Evolutionary conservation across 2,797 vertebrate species (phyloP), one percentile per base, ranked within the genome.

Genomic region (Dromococcyx pavoninus): DNA sequence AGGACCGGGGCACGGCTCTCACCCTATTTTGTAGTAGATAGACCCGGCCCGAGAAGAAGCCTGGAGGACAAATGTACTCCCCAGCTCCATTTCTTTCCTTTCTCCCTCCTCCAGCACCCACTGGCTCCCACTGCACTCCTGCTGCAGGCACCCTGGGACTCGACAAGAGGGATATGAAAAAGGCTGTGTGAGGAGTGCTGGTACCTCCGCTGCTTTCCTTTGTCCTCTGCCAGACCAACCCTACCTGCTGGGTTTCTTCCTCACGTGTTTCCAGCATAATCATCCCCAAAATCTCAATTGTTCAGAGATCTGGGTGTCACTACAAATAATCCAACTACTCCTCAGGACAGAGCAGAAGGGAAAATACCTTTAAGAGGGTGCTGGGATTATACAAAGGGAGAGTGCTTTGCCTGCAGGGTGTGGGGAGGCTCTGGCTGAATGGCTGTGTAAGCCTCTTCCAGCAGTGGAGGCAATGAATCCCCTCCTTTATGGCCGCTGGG

Each of bases 1-100:
- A 30, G 11, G 25, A 27, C 17, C 0, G 0, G 22, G 18, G 6
- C n/a, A 58, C 0, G 9, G 28, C 12, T 67, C 28, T 61, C 24
- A 65, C 28, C 10, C 35, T 46, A 4, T 50, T 86, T 86, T 75
- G 46, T 57, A 83, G 44, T 77, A 37, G 41, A 37, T 37, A 89
- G 19, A 62, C 17, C 72, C 50, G 53, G 18, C 61, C 30, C 61
- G 54, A 67, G 27, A 18, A 86, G 73, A 81, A 74, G 37, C 25
- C 62, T 61, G 37, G 18, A 74, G 19, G 12, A 93, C 44, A 90
- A 86, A 88, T 5, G 21, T 60, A 28, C n/a, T 64, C 16, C 33
- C 17, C 3, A 2, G 15, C 11, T 51, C 50, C 3, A 7, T 74
- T 76, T 80, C 41, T 77, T 73, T 16, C 43, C 32, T 13, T 65